A percentile compares a stretch with the other conserved stretches of the same genome.
These are phyloP conservation scores for Lordiphosa clarofinis DNA, from an alignment of 1,140 invertebrate species.

Conservation along the genomic window DNA sequence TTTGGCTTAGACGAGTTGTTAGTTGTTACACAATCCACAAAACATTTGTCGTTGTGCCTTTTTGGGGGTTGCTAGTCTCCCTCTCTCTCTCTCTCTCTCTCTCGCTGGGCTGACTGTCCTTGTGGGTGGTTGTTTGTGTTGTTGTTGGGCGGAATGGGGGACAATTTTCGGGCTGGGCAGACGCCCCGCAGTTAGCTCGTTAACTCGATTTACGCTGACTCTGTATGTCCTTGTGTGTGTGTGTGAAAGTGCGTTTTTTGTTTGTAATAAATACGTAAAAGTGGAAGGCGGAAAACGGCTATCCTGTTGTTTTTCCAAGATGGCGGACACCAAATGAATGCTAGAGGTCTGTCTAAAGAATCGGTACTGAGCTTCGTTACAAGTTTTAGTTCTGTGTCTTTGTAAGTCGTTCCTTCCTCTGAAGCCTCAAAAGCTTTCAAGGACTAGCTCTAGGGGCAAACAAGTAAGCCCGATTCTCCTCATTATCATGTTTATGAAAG, in stretches of 20 bases:
- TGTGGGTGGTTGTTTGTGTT: constrained; percentile 28
- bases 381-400: too few species aligned
- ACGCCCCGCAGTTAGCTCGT: constrained; percentile 69
- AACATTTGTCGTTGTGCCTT: constrained; percentile 27
- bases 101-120: constrained; percentile 7
- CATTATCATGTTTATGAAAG: too few species aligned
- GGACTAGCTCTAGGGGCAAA: too few species aligned
- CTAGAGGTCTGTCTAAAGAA: too few species aligned
- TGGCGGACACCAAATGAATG: constrained; percentile 36
- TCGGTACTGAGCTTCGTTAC: too few species aligned
- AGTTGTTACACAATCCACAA: constrained; percentile 64
- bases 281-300: constrained; percentile 23
- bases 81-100: constrained; percentile 22
- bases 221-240: constrained; percentile 22
- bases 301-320: constrained; percentile 66
- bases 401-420: too few species aligned
- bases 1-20: constrained; percentile 43
- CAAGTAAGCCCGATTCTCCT: too few species aligned
- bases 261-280: constrained; percentile 64
- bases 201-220: constrained; percentile 65
- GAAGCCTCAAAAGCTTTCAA: too few species aligned
- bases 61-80: constrained; percentile 57
- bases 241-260: constrained; percentile 12
- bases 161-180: constrained; percentile 21
- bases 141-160: constrained; percentile 25